Base-by-base conservation (phyloP, 92 coral and sea anemone genomes). In the Isaurus tuberculatus region DNA sequence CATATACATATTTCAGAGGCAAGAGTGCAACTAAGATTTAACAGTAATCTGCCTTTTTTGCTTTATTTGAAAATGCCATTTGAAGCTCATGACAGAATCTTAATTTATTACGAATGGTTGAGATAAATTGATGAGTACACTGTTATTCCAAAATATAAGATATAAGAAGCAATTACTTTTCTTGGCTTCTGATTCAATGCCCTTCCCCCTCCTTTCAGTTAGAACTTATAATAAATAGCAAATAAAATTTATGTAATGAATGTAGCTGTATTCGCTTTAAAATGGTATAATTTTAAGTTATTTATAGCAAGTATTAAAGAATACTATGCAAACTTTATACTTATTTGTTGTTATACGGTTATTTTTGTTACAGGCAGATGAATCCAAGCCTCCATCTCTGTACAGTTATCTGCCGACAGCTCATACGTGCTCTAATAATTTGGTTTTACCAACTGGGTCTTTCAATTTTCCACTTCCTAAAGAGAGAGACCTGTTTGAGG, bases 371-470 rank as follows among this genome's bases (percentile, higher is more conserved):
- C 55, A 48, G 55, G 10, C 55, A 48, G 55, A 8, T 4, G 55
- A 48, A 48, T 5, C 10, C 55, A 48, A 48, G 7, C 55, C 55
- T 48, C 55, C 55, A 48, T 48, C 55, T 48, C 55, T 48, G 55
- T 48, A 48, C 55, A 48, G 55, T 48, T 80, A 63, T 37, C 61
- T 65, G 70, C 85, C 85, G 64, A 80, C 36, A 80, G 48, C 85
- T 32, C 73, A 61, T 51, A 61, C 85, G 27, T 80, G 85, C 31
- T 37, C 85, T 19, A 80, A 80, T 58, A 80, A 65, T 72, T 63
- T 80, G 27, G 74, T 80, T 79, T 80, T 80, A 32, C 69, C 58
- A 31, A 32, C 64, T 63, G 74, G 74, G 51, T 80, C 85, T 33
- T 51, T 80, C 33, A 80, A 46, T 13, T 79, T 49, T n/a, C 30